Evolutionary conservation across 37 sponge, comb jelly and placozoan genomes (phyloP).

Genomic region (Aplysina aerophoba): DNA sequence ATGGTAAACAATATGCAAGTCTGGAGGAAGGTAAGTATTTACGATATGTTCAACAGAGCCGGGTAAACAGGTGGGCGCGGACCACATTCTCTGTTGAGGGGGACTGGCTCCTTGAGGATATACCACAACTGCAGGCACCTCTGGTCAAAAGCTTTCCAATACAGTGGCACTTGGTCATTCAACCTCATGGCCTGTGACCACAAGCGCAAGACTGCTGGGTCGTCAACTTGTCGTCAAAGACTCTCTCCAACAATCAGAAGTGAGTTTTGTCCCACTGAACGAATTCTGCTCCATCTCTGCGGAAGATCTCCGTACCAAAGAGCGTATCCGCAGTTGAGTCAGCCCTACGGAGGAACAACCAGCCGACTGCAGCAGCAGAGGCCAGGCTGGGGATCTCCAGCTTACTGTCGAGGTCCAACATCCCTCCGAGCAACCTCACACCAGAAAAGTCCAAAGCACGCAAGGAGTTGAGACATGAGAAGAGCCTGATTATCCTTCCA

Average conservation of each 20-base stretch:
- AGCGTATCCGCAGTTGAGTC: not conserved
- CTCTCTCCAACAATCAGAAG: not conserved
- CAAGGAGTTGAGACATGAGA: too few relatives aligned
- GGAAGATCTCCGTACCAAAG: not conserved
- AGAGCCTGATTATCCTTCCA: too few relatives aligned
- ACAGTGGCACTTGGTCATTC: not conserved
- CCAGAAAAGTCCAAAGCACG: too few relatives aligned
- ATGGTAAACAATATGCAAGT: too few relatives aligned
- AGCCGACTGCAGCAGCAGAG: not conserved
- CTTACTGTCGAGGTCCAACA: too few relatives aligned
- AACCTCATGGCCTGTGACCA: not conserved
- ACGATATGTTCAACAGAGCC: not conserved
- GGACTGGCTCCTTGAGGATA: not conserved
- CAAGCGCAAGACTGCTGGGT: not conserved
- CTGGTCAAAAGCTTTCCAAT: too few relatives aligned
- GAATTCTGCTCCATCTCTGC: not conserved
- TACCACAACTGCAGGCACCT: not conserved
- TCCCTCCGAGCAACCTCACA: too few relatives aligned
- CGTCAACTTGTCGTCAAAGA: not conserved
- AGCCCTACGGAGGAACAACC: slow-evolving; percentile 5
- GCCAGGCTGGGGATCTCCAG: slow-evolving; percentile 9
- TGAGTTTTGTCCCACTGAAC: not conserved
- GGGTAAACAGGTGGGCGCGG: not conserved
- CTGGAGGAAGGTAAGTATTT: too few relatives aligned
- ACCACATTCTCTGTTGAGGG: not conserved